Conservation (phyloP, 2,888 invertebrate species). For the Hemistola chrysoprasaria region DNA sequence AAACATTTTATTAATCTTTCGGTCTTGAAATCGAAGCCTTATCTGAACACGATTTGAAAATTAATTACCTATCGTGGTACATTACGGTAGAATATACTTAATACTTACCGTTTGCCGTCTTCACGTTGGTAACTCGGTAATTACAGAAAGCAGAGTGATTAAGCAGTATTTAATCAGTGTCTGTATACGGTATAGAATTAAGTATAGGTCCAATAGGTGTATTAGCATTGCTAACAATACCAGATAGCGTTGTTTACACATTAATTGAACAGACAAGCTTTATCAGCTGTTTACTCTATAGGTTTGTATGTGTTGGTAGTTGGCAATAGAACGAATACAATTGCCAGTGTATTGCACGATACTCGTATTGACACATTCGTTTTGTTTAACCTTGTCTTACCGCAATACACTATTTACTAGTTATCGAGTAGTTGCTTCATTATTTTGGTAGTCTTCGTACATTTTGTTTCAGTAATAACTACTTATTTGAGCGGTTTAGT, state of each 20-base stretch:
- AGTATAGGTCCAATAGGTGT: slow-evolving; percentile 11
- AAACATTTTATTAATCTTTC: too few relatives aligned
- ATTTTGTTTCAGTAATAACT: too few relatives aligned
- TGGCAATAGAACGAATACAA: slow-evolving; percentile 14
- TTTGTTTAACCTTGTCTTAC: slow-evolving; percentile 10
- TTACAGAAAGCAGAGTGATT: slow-evolving; percentile 1
- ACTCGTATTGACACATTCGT: slow-evolving; percentile 16
- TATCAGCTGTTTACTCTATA: slow-evolving; percentile 50
- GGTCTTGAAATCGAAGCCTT: too few relatives aligned
- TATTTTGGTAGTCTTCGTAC: not conserved
- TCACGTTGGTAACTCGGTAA: not conserved
- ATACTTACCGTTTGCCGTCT: too few relatives aligned
- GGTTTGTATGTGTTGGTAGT: slow-evolving; percentile 19
- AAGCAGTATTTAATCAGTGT: slow-evolving; percentile 12
- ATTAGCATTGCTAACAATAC: slow-evolving; percentile 43
- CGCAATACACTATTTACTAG: slow-evolving; percentile 4
- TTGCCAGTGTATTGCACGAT: slow-evolving; percentile 18
- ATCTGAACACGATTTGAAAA: too few relatives aligned
- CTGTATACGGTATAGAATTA: slow-evolving; percentile 5
- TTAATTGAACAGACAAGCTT: slow-evolving; percentile 67
- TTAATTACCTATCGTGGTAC: too few relatives aligned
- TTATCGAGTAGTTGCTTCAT: slow-evolving; percentile 7
- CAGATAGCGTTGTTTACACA: slow-evolving; percentile 71
- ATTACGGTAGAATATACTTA: too few relatives aligned
- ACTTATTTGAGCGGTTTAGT: too few relatives aligned